Evolutionary conservation across 2,888 invertebrate genomes (phyloP), one percentile per base, ranked within the genome.

Genomic region (Cotesia congregata): DNA sequence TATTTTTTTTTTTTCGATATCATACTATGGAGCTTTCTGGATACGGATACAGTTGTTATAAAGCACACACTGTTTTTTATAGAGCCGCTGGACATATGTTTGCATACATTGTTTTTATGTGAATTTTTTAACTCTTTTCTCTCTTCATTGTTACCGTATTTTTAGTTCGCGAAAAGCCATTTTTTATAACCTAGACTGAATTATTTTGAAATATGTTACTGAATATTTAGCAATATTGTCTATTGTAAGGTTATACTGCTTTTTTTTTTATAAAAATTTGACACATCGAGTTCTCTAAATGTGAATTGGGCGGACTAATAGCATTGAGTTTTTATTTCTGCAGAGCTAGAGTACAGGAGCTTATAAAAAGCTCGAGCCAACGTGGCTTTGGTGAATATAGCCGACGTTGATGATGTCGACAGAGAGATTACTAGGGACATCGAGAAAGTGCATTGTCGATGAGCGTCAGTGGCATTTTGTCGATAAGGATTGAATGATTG

Each of bases 401-500:
- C 59, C 60, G 12, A 20, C 38, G 30, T 64, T 9, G 15, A 65
- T 15, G 30, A 59, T 67, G 50, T 9, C 59, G 67, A 41, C 50
- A n/a, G 39, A 67, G 38, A 67, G 67, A 38, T 67, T 39, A 39
- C 39, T 12, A 20, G 61, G 72, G 39, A 72, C 60, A 72, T 30
- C 50, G 9, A 50, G 50, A 71, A 71, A 62, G 62, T 17, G 60
- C 62, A 65, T 67, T 50, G 62, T 40, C 50, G 61, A 64, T 69
- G 77, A 60, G 4, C 50, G 50, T 50, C 72, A 73, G 69, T 78
- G 78, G 59, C 73, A 70, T 60, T 68, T 72, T 39, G 59, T 67
- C 78, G 73, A 78, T 78, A 75, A 60, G 74, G 50, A 41, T 60
- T 39, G 15, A 61, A 67, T 72, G 74, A 41, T 59, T 39, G 61